Base-by-base conservation (phyloP, 2,113 vertebrate genomes). In the Archilochus colubris region DNA sequence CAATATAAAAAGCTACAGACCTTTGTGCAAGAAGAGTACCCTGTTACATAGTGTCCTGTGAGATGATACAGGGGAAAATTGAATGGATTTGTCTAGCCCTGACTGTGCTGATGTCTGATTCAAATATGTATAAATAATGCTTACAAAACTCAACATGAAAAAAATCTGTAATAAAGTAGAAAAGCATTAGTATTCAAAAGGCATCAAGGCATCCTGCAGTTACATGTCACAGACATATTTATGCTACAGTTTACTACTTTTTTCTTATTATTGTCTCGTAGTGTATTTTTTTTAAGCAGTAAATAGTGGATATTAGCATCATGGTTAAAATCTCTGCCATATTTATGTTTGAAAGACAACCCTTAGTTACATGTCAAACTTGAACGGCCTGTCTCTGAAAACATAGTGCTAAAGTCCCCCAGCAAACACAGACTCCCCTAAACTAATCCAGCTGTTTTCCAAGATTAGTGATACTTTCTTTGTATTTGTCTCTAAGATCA, bases 111-210 rank as follows among this genome's bases (percentile, higher is more conserved):
- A 84, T 85, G 79, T 94, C 70, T 82, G 36, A 50, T 64, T 85
- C 27, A 85, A 58, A 87, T 80, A 51, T 64, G 1, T 70, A 48
- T 70, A 18, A 72, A 72, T 53, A 43, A 70, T 33, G 53, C 36
- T 63, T 76, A 30, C 1, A 59, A 82, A 91, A 82, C 30, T 76
- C 15, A n/a, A 83, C n/a, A 23, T 31, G 38, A 67, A 67, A 81
- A 91, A 91, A 74, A 38, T n/a, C 50, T 58, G 19, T 62, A 80
- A 36, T 51, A 17, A 89, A 80, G 28, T 44, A 76, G 55, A 80
- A 94, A 88, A 70, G 12, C 31, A 62, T 86, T 85, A 66, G 23
- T 62, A 88, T 88, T 89, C 82, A 73, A 51, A 84, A 91, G 58
- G 25, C 66, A n/a, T 50, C 51, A 68, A 86, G 68, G 9, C 86